phyloP scores from a whole-genome alignment of 2,797 vertebrate genomes.

The Gambelia wislizenii region DNA sequence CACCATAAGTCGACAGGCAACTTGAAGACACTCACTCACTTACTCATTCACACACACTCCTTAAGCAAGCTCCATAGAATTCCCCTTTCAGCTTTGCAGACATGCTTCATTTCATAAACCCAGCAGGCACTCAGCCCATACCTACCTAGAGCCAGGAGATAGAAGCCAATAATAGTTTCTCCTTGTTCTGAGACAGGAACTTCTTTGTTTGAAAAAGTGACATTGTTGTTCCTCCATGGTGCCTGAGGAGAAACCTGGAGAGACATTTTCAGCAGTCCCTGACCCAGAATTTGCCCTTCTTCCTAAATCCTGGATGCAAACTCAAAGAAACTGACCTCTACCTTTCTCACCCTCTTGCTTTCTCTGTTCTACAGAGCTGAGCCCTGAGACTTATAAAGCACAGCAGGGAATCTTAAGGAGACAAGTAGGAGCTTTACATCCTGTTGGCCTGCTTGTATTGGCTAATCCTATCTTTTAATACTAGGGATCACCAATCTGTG shows the following conservation, averaged over 20 bases:
- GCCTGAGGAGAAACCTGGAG: constrained; percentile 78
- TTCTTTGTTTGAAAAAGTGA: constrained; percentile 82
- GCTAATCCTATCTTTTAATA: constrained; percentile 85
- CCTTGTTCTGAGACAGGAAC: constrained; percentile 85
- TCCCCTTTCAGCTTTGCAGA: constrained; percentile 45
- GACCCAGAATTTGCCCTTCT: constrained; percentile 40
- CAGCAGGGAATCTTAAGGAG: constrained; percentile 67
- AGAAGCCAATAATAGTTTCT: constrained; percentile 87
- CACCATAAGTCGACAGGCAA: too few relatives aligned
- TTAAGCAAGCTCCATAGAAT: constrained; percentile 35
- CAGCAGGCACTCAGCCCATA: constrained; percentile 39
- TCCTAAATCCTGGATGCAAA: constrained; percentile 13
- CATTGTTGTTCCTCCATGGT: constrained; percentile 90
- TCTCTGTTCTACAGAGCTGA: constrained; percentile 32
- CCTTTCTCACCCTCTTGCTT: constrained; percentile 49
- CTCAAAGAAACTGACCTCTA: constrained; percentile 66
- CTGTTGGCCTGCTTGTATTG: constrained; percentile 68
- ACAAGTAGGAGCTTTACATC: constrained; percentile 65
- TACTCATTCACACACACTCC: background rate
- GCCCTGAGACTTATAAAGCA: constrained; percentile 58
- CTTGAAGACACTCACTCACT: too few relatives aligned
- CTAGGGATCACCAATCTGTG: constrained; percentile 67
- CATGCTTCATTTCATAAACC: constrained; percentile 49
- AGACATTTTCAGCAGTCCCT: constrained; percentile 61
- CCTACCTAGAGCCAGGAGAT: constrained; percentile 86